Percentiles rank a stretch among this genome's conserved stretches.
These are phyloP conservation scores for Himalopsyche japonica DNA, from an alignment of 2,888 invertebrate genomes.

Conservation along the genomic window DNA sequence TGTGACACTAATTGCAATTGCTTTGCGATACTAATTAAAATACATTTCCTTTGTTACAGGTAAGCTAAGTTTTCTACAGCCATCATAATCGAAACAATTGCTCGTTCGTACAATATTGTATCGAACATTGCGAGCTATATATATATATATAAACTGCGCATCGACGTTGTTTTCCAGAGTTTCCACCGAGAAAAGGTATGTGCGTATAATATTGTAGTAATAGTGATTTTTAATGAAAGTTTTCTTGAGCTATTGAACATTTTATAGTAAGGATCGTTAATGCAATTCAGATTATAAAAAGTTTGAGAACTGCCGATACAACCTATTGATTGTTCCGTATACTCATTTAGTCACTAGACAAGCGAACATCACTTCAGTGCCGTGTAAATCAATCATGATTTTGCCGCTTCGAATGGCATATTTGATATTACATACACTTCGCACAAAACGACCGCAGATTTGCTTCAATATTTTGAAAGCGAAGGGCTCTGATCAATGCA, in stretches of 20 bases:
- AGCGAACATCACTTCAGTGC: too few relatives aligned
- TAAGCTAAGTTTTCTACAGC: neutral
- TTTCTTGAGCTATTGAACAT: too few relatives aligned
- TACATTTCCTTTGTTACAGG: neutral
- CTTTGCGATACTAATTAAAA: neutral
- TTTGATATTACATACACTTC: neutral
- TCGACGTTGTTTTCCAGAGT: neutral
- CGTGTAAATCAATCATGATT: too few relatives aligned
- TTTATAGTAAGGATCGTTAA: too few relatives aligned
- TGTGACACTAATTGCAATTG: neutral
- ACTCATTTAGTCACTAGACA: too few relatives aligned
- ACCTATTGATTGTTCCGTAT: too few relatives aligned
- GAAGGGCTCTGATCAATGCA: neutral
- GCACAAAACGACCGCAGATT: neutral
- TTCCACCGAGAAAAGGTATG: neutral
- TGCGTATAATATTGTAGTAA: neutral
- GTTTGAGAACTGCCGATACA: too few relatives aligned
- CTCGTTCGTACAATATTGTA: neutral
- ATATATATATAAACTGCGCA: too few relatives aligned
- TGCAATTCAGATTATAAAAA: too few relatives aligned
- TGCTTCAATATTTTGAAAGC: neutral
- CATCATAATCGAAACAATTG: neutral
- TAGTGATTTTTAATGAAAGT: too few relatives aligned
- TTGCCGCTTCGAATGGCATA: neutral
- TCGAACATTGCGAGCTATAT: neutral